phyloP scores from a whole-genome alignment of 92 coral and sea anemone genomes.

The Siderastrea radians region DNA sequence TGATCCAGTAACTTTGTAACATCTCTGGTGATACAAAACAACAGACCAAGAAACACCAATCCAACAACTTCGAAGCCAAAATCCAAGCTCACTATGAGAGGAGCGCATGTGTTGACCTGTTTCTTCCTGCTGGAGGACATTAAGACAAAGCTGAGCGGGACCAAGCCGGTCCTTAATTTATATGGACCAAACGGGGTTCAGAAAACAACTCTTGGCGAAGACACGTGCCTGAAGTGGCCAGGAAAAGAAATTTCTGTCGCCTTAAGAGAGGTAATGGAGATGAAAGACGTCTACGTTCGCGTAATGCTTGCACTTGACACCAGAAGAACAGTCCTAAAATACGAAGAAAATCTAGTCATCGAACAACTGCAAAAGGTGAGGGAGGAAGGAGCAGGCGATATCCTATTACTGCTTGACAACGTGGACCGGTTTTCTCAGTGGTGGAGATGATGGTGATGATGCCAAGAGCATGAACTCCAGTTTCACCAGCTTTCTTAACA shows the following conservation, averaged over 20 bases:
- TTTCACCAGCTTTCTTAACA: neutral
- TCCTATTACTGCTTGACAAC: neutral
- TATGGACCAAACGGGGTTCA: constrained; percentile 77
- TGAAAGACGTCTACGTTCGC: constrained; percentile 36
- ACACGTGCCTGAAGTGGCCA: neutral
- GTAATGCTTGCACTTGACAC: constrained; percentile 19
- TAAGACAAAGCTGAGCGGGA: constrained; percentile 26
- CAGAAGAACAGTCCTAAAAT: neutral
- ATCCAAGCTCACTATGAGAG: no score
- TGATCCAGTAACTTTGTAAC: no score
- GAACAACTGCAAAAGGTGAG: neutral
- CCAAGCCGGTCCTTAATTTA: constrained; percentile 52
- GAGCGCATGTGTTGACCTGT: no score
- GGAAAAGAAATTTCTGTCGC: neutral
- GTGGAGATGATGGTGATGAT: neutral
- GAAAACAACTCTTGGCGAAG: constrained; percentile 75
- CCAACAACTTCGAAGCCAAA: no score
- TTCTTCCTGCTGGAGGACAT: constrained; percentile 12
- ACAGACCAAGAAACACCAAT: no score
- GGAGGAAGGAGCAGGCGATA: neutral
- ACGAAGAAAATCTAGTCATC: constrained; percentile 32
- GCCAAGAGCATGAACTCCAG: neutral
- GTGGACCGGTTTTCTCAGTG: no score
- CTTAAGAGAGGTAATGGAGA: no score
- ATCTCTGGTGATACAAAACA: no score